These are phyloP conservation scores for Catagonus wagneri DNA, from an alignment of 2,113 vertebrate genomes.

Conservation along the genomic window DNA sequence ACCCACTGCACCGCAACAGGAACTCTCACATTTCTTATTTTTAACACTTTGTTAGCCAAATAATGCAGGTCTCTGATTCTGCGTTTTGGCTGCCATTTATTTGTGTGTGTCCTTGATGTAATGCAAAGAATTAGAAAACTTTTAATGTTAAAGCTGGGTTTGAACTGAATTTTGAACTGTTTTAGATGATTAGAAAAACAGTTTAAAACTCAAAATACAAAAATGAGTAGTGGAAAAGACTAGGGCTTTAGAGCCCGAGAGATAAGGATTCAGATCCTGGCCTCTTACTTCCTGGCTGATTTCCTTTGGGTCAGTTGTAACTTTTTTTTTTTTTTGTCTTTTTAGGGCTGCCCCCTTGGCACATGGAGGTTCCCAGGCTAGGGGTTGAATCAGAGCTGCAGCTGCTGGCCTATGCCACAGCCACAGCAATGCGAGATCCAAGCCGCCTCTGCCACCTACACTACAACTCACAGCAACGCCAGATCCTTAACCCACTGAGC, in stretches of 20 bases:
- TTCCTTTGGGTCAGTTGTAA: neutral
- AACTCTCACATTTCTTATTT: neutral
- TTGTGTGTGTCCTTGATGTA: neutral
- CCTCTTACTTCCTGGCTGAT: neutral
- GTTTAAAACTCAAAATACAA: neutral
- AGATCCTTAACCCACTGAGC: too few species aligned
- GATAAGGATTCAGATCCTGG: neutral
- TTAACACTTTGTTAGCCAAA: neutral
- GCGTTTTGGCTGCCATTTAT: neutral
- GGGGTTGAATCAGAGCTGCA: too few species aligned
- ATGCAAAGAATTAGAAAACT: constrained; percentile 29
- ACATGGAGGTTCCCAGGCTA: too few species aligned
- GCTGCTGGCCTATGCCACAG: too few species aligned
- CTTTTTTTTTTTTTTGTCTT: too few species aligned
- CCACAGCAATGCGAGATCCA: too few species aligned
- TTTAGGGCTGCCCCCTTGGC: too few species aligned
- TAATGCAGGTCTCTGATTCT: neutral
- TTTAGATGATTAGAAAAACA: neutral
- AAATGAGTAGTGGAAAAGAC: neutral
- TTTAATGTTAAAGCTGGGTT: neutral
- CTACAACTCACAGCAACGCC: too few species aligned
- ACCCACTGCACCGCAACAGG: too few species aligned
- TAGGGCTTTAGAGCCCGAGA: neutral
- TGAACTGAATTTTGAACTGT: neutral
- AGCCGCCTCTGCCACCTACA: too few species aligned